A percentile compares a stretch with the other conserved stretches of the same genome.
Evolutionary conservation across 2,888 invertebrate species (phyloP).

Genomic region (Pristionchus exspectatus): DNA sequence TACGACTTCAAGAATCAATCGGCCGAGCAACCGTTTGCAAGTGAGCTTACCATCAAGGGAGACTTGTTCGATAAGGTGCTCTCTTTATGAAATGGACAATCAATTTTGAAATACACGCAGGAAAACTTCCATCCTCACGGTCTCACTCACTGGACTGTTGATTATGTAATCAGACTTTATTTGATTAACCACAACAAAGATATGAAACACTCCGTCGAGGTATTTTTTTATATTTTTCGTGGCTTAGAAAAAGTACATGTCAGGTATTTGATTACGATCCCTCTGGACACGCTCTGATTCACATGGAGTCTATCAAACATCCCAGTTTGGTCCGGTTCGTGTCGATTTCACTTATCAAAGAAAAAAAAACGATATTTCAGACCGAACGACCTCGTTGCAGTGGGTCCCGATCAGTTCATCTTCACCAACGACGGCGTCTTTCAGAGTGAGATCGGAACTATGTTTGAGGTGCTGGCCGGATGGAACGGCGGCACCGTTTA

Average conservation of each 20-base stretch:
- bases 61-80: slow-evolving; percentile 52
- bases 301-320: not conserved
- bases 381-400: slow-evolving; percentile 66
- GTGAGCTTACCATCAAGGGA: slow-evolving; percentile 48
- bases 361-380: too few species aligned
- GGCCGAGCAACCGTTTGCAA: not conserved
- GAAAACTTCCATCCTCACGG: slow-evolving; percentile 67
- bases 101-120: too few species aligned
- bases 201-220: slow-evolving; percentile 64
- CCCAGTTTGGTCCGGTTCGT: not conserved
- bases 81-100: too few species aligned
- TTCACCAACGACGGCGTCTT: slow-evolving; percentile 67
- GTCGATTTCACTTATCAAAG: not conserved
- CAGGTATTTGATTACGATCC: slow-evolving; percentile 45
- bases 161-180: slow-evolving; percentile 63
- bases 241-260: slow-evolving; percentile 60
- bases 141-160: slow-evolving; percentile 61
- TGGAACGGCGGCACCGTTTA: slow-evolving; percentile 63
- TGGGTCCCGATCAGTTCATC: slow-evolving; percentile 63
- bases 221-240: not conserved
- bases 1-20: slow-evolving; percentile 60
- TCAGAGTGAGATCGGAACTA: slow-evolving; percentile 57
- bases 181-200: slow-evolving; percentile 62
- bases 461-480: slow-evolving; percentile 59
- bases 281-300: not conserved